A percentile compares a stretch with the other conserved stretches of the same genome.
Conservation (phyloP, 2,113 vertebrate species). For the Thunnus maccoyii region DNA sequence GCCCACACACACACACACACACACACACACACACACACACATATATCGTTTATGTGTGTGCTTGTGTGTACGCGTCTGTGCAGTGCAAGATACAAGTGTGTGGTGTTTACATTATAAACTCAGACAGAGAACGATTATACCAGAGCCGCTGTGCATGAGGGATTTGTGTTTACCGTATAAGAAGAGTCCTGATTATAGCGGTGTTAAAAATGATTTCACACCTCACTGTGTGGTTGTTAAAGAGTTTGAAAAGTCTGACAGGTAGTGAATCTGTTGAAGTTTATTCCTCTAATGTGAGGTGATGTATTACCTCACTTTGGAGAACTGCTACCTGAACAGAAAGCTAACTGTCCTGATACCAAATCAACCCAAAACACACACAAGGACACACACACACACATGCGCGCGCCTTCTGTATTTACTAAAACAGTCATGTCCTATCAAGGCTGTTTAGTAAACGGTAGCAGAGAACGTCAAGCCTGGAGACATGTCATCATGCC, state of each 20-base stretch:
- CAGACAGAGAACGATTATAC: conserved; percentile 54
- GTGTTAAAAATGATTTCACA: conserved; percentile 6
- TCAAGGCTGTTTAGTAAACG: conserved; percentile 87
- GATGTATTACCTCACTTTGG: conserved; percentile 6
- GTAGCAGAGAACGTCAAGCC: conserved; percentile 72
- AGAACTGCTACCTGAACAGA: conserved; percentile 46
- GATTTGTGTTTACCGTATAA: conserved; percentile 42
- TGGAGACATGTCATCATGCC: conserved; percentile 80
- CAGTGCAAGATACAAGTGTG: conserved; percentile 5
- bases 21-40: conserved; percentile 38
- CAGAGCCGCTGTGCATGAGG: conserved; percentile 40
- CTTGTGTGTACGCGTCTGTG: neutral
- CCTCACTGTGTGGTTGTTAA: neutral
- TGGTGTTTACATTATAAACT: conserved; percentile 79
- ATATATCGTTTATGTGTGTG: conserved; percentile 19
- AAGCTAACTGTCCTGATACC: conserved; percentile 67
- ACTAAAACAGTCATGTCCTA: conserved; percentile 84
- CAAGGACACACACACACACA: conserved; percentile 36
- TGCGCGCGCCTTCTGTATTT: conserved; percentile 77
- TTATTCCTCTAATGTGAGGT: conserved; percentile 10
- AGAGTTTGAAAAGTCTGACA: conserved; percentile 10
- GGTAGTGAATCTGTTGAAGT: conserved; percentile 26
- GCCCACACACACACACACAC: conserved; percentile 42
- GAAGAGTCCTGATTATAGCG: conserved; percentile 49
- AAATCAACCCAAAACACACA: conserved; percentile 77